Evolutionary conservation across 2,113 vertebrate genomes (phyloP).

Genomic region (Rhadina sibilatrix): DNA sequence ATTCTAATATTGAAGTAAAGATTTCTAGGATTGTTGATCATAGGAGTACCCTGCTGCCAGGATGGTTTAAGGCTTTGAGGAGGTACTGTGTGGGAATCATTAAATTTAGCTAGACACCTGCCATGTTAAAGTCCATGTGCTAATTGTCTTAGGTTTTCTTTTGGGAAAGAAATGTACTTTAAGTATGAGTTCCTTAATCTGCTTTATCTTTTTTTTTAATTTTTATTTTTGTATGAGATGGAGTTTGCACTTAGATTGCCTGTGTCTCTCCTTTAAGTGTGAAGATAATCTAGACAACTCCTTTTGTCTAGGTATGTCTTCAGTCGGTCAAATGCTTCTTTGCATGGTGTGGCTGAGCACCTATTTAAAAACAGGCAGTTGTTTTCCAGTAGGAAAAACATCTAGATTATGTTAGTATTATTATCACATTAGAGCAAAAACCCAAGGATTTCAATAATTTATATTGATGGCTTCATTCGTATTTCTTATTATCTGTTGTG

Average conservation of each 20-base stretch:
- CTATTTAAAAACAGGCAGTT: not conserved
- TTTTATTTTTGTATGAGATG: not conserved
- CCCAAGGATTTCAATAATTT: not conserved
- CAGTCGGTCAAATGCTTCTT: not conserved
- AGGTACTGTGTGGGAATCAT: not conserved
- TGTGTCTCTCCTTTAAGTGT: not conserved
- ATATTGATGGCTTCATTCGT: not conserved
- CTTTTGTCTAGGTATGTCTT: not conserved
- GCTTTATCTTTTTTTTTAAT: not conserved
- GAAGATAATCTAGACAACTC: not conserved
- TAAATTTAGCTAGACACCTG: not conserved
- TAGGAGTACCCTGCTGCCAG: not conserved
- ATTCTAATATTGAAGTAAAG: not conserved
- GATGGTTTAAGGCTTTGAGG: not conserved
- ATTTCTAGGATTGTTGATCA: not conserved
- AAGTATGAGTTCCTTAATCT: not conserved
- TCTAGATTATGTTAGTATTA: not conserved
- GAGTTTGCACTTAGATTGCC: not conserved
- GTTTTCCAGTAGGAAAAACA: not conserved
- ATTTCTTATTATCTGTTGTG: conserved; percentile 12
- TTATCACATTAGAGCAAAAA: not conserved
- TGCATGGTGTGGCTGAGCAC: not conserved
- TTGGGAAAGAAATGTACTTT: not conserved
- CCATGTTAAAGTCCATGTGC: not conserved
- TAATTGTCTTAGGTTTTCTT: not conserved